Evolutionary conservation across 2,888 invertebrate species (phyloP), one percentile per base, ranked within the genome.

Genomic region (Mythimna impura): DNA sequence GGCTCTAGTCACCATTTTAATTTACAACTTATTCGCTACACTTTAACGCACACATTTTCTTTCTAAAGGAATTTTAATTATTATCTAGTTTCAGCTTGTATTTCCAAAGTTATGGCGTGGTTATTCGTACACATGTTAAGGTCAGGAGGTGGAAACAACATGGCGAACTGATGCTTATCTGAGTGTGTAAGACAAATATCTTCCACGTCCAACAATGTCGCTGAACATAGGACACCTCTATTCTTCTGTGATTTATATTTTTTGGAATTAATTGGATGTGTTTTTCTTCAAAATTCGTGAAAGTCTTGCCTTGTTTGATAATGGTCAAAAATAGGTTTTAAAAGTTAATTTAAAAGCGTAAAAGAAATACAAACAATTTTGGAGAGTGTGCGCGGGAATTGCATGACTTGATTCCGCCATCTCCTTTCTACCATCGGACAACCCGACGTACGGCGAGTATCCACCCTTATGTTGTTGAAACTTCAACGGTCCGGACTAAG

Each of bases 161-260:
- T 87, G 86, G 83, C 84, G 74, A 83, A 83, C 72, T 83, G 95
- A 95, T 95, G 86, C 50, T 93, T 94, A 96, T 96, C 95, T 86
- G 22, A 65, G 73, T 86, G 87, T 92, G 93, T 92, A 91, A 95
- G 94, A 95, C 95, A 94, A 95, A 95, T 94, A 89, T 93, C 91
- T 94, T 94, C 91, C 90, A 93, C 90, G 87, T 87, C 83, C 78
- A 89, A 89, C 87, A 88, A 76, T 90, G 91, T 92, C 92, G 90
- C 87, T 86, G 66, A 67, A 85, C 75, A 73, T 71, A 73, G 67
- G 30, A 76, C 66, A 68, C 64, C 71, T 79, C 78, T 78, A 60
- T 78, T 72, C 72, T 71, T 25, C 63, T 58, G 73, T 79, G 76
- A 85, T 86, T 86, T 86, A 85, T 85, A 61, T 75, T 61, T 69